Evolutionary conservation across 2,888 invertebrate species (phyloP).

Genomic region (Chydorus sphaericus): DNA sequence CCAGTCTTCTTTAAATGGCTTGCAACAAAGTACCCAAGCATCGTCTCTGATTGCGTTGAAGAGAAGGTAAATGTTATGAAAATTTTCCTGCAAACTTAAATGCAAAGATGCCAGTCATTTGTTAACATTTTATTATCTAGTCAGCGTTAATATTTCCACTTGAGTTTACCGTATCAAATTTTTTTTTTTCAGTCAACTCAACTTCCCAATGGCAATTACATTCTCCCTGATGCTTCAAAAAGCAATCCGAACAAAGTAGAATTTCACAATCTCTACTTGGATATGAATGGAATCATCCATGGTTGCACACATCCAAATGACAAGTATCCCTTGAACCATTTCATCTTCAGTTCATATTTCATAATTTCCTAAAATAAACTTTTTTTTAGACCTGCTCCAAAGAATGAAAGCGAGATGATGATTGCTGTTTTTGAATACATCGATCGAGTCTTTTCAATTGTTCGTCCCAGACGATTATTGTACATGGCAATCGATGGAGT

Average conservation of each 20-base stretch:
- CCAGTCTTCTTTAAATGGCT: conserved; percentile 99
- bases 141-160: not conserved
- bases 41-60: conserved; percentile 87
- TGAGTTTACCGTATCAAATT: conserved; percentile 9
- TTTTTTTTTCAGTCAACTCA: conserved; percentile 41
- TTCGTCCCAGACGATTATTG: conserved; percentile 76
- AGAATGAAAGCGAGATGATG: conserved; percentile 99
- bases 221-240: conserved; percentile 63
- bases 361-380: no score
- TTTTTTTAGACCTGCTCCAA: conserved; percentile 64
- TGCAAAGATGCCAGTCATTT: not conserved
- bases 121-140: no score
- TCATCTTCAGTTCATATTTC: not conserved
- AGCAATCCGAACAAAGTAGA: conserved; percentile 93
- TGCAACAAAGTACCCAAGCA: conserved; percentile 89
- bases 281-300: conserved; percentile 99
- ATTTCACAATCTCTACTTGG: conserved; percentile 96
- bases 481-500: conserved; percentile 99
- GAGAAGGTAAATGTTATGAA: conserved; percentile 51
- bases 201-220: conserved; percentile 55
- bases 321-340: conserved; percentile 35
- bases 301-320: conserved; percentile 99
- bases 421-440: conserved; percentile 97
- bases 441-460: conserved; percentile 83
- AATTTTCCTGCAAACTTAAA: not conserved